A percentile compares a stretch with the other conserved stretches of the same genome.
phyloP scores from a whole-genome alignment of 2,888 invertebrate species.

The Clanis bilineata region DNA sequence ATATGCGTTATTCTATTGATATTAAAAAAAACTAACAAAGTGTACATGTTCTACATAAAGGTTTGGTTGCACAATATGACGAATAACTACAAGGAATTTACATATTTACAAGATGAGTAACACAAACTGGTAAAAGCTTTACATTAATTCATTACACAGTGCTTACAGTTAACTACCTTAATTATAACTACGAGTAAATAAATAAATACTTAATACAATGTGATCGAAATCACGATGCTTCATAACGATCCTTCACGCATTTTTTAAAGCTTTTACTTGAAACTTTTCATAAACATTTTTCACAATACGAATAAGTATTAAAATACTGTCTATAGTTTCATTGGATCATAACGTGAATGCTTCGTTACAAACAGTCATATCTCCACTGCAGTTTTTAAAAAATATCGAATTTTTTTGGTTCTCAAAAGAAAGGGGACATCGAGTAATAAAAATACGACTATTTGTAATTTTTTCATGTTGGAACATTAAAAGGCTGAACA shows the following conservation, averaged over 20 bases:
- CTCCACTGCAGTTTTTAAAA: not conserved
- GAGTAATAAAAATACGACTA: too few relatives aligned
- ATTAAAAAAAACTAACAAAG: conserved; percentile 74
- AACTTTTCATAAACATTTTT: conserved; percentile 13
- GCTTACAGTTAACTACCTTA: conserved; percentile 16
- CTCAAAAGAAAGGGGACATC: not conserved
- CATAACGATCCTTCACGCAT: conserved; percentile 37
- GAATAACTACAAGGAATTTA: conserved; percentile 76
- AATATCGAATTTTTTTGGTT: not conserved
- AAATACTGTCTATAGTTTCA: not conserved
- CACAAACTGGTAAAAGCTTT: conserved; percentile 69
- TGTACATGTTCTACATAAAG: conserved; percentile 73
- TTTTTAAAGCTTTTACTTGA: conserved; percentile 43
- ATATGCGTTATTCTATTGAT: conserved; percentile 52
- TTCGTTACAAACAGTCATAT: not conserved
- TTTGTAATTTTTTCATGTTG: too few relatives aligned
- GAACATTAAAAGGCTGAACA: too few relatives aligned
- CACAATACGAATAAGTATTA: not conserved
- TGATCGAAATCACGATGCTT: conserved; percentile 33
- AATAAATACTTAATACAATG: conserved; percentile 61
- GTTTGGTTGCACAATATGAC: conserved; percentile 80
- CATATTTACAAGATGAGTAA: conserved; percentile 77
- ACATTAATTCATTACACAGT: conserved; percentile 43
- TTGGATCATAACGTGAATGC: not conserved
- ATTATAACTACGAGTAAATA: conserved; percentile 54